These are phyloP conservation scores for Abscondita cerata DNA, from an alignment of 2,888 invertebrate genomes.

Conservation along the genomic window DNA sequence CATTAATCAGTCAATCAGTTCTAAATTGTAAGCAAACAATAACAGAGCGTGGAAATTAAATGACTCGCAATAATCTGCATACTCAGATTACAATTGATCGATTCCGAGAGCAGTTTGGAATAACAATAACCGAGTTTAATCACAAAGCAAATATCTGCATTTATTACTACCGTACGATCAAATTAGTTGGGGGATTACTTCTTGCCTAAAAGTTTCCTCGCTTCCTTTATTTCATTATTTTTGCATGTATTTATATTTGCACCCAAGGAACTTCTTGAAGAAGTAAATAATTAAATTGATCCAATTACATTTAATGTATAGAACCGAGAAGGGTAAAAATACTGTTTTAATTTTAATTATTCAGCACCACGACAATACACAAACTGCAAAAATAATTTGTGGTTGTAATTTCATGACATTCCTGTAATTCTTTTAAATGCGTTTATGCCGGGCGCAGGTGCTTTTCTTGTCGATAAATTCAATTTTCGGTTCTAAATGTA, in stretches of 20 bases:
- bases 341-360: no score
- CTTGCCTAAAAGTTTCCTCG: slow-evolving; percentile 30
- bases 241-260: no score
- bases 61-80: slow-evolving; percentile 32
- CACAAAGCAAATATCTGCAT: slow-evolving; percentile 37
- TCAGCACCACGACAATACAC: no score
- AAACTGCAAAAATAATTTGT: no score
- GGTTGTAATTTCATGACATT: slow-evolving; percentile 4
- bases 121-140: slow-evolving; percentile 39
- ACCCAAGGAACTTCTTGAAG: no score
- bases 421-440: slow-evolving; percentile 11
- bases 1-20: slow-evolving; percentile 27
- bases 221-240: no score
- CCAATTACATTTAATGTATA: no score
- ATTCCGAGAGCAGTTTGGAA: slow-evolving; percentile 36
- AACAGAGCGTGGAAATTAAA: slow-evolving; percentile 27
- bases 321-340: no score
- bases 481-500: slow-evolving; percentile 22
- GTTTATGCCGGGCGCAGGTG: slow-evolving; percentile 16
- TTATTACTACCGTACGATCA: background rate
- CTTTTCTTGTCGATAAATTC: slow-evolving; percentile 16
- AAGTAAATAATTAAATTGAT: no score
- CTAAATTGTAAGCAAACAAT: slow-evolving; percentile 23
- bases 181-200: slow-evolving; percentile 23
- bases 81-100: slow-evolving; percentile 39